Conservation (phyloP, 2,888 invertebrate genomes). For the Agrochola lychnidis region DNA sequence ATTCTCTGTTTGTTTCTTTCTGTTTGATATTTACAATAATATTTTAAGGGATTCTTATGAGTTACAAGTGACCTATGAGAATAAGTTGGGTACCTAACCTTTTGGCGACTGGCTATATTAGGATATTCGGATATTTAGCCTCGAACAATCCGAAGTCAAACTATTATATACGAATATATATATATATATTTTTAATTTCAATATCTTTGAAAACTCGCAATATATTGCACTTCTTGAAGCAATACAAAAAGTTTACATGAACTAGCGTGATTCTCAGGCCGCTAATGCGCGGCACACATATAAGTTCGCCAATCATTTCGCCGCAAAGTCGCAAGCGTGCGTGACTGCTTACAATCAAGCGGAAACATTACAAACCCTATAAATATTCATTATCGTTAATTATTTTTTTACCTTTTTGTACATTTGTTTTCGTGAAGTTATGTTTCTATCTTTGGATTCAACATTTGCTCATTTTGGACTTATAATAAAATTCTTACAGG, state of each 20-base stretch:
- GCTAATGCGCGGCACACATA: slow-evolving; percentile 39
- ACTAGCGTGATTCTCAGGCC: slow-evolving; percentile 32
- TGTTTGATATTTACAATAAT: neutral
- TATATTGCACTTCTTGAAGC: neutral
- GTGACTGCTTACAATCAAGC: slow-evolving; percentile 67
- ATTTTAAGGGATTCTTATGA: slow-evolving; percentile 10
- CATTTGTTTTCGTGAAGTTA: slow-evolving; percentile 33
- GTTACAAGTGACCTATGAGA: too few species aligned
- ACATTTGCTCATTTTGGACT: neutral
- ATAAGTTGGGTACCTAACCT: neutral
- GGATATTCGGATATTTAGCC: neutral
- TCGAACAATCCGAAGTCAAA: neutral
- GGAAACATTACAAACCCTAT: slow-evolving; percentile 68
- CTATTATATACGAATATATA: too few species aligned
- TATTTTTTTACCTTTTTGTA: slow-evolving; percentile 61
- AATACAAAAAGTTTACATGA: neutral
- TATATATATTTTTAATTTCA: neutral
- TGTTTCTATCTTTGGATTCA: slow-evolving; percentile 37
- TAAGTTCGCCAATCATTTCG: slow-evolving; percentile 59
- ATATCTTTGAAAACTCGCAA: neutral
- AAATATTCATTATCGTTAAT: slow-evolving; percentile 68
- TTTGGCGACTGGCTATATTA: neutral
- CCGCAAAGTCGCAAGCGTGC: slow-evolving; percentile 54
- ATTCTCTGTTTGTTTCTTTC: slow-evolving; percentile 22
- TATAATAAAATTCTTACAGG: neutral